phyloP scores from a whole-genome alignment of 2,888 invertebrate genomes.

The Coenonympha arcania region DNA sequence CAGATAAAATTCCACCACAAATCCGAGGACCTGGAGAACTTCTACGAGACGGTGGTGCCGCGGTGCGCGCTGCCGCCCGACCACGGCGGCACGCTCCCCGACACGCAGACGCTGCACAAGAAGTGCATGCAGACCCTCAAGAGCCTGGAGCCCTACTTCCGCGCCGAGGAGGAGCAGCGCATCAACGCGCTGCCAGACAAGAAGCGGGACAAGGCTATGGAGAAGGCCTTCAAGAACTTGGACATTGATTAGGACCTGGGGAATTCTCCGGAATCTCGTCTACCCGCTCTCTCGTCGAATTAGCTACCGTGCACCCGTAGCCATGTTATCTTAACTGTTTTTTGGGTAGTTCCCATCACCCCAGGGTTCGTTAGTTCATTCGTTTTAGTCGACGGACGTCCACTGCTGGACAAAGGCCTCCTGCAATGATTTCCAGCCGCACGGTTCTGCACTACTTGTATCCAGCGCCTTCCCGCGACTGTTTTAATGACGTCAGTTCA shows the following conservation, averaged over 20 bases:
- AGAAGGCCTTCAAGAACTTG: conserved; percentile 80
- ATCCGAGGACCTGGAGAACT: conserved; percentile 70
- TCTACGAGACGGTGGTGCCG: conserved; percentile 72
- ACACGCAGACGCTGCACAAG: conserved; percentile 59
- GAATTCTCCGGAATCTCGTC: too few species aligned
- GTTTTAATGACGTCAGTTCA: too few species aligned
- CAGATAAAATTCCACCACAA: conserved; percentile 77
- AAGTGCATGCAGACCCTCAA: conserved; percentile 56
- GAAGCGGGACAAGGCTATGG: conserved; percentile 72
- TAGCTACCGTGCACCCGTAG: too few species aligned
- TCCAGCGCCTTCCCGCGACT: too few species aligned
- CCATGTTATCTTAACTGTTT: too few species aligned
- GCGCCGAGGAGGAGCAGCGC: conserved; percentile 60
- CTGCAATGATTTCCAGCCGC: too few species aligned
- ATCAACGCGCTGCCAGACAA: conserved; percentile 56
- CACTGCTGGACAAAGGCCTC: too few species aligned
- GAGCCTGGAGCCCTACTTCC: conserved; percentile 53
- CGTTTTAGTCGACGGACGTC: too few species aligned
- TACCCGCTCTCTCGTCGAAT: too few species aligned
- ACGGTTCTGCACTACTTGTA: too few species aligned
- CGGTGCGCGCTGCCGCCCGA: conserved; percentile 75
- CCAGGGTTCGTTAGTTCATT: too few species aligned
- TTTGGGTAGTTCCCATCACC: too few species aligned
- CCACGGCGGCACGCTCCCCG: conserved; percentile 75
- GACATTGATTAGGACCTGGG: conserved; percentile 75